Conservation (phyloP, 1,140 invertebrate species). For the Drosophila sp. region DNA sequence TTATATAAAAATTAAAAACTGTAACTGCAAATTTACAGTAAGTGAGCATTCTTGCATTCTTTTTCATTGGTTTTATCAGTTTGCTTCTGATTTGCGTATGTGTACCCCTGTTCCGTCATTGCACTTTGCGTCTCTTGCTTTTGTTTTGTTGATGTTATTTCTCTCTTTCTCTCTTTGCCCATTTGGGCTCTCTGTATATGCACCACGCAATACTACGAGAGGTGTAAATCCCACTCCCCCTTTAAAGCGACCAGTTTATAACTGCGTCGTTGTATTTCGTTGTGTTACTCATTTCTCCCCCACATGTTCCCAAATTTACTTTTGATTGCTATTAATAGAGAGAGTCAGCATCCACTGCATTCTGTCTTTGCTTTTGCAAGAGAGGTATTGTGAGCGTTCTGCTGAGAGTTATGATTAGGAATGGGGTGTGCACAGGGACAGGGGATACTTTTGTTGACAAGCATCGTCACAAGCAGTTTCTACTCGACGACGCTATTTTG, state of each 20-base stretch:
- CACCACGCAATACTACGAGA: conserved; percentile 19
- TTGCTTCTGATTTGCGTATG: conserved; percentile 22
- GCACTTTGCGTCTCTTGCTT: conserved; percentile 46
- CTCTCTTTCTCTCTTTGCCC: conserved; percentile 6
- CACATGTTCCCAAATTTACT: conserved; percentile 67
- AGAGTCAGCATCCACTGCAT: conserved; percentile 26
- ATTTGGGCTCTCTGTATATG: conserved; percentile 7
- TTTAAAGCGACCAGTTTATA: conserved; percentile 10
- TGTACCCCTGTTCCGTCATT: conserved; percentile 38
- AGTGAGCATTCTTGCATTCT: conserved; percentile 46
- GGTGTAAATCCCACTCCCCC: background rate
- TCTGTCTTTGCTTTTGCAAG: conserved; percentile 3
- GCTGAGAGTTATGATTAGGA: conserved; percentile 12
- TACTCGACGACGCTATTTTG: conserved; percentile 18
- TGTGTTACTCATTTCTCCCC: conserved; percentile 26
- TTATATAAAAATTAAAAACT: conserved; percentile 63
- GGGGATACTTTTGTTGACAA: conserved; percentile 38
- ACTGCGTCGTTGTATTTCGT: conserved; percentile 49
- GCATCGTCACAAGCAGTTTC: conserved; percentile 5
- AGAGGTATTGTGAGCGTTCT: background rate
- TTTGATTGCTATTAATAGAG: conserved; percentile 72
- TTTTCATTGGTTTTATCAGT: conserved; percentile 57
- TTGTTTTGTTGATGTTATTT: conserved; percentile 44
- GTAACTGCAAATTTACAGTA: conserved; percentile 70
- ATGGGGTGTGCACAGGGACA: conserved; percentile 4